Evolutionary conservation across 2,888 invertebrate species (phyloP).

Genomic region (Ptilodon capucinus): DNA sequence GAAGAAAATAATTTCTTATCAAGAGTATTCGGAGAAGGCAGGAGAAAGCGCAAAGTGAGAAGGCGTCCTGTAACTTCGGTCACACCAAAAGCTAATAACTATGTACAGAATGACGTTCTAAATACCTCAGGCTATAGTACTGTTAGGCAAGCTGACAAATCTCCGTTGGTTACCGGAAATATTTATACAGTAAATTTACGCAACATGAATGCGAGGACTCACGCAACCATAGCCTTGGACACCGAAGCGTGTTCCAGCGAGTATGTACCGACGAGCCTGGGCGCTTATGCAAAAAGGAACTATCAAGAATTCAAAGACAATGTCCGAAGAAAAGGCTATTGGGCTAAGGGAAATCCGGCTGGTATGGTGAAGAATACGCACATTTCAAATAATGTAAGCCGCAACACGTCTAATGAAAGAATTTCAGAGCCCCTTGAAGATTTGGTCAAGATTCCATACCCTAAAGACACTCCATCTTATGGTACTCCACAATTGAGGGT

Average conservation of each 20-base stretch:
- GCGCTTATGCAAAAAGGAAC: conserved; percentile 68
- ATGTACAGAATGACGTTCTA: conserved; percentile 36
- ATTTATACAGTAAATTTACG: conserved; percentile 66
- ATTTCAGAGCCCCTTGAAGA: conserved; percentile 11
- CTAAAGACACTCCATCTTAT: neutral
- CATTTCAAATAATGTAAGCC: conserved; percentile 25
- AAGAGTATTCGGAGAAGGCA: conserved; percentile 61
- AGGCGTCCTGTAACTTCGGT: conserved; percentile 35
- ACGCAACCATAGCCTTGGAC: conserved; percentile 41
- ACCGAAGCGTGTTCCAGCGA: conserved; percentile 67
- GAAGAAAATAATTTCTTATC: conserved; percentile 71
- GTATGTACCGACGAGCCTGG: conserved; percentile 75
- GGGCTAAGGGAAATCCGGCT: conserved; percentile 73
- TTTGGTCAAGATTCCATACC: neutral
- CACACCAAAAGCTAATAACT: conserved; percentile 34
- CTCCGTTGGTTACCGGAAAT: conserved; percentile 67
- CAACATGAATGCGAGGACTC: conserved; percentile 59
- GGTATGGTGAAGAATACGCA: conserved; percentile 41
- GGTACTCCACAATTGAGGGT: neutral
- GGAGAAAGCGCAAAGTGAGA: conserved; percentile 58
- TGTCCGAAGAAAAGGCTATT: conserved; percentile 69
- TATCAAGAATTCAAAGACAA: conserved; percentile 76
- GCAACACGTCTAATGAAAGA: conserved; percentile 7
- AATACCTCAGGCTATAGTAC: conserved; percentile 65
- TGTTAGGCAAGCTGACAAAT: conserved; percentile 51